Evolutionary conservation across 2,797 vertebrate genomes (phyloP), one percentile per base, ranked within the genome.

Genomic region (Erithacus rubecula): DNA sequence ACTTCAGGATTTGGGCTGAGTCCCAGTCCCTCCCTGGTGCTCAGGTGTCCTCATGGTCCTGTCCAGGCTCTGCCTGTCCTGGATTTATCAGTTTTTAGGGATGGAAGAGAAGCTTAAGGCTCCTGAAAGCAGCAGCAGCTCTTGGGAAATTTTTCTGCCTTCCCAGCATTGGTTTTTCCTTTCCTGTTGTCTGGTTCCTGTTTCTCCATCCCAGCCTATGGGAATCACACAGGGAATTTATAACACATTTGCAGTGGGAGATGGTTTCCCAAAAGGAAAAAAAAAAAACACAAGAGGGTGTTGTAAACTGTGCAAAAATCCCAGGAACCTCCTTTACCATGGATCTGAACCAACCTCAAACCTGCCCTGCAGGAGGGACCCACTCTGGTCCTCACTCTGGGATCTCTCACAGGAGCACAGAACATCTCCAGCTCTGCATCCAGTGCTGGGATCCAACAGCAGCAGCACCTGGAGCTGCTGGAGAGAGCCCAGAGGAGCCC

Each of bases 1-100:
- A 7, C 20, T 26, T 26, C 1, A 11, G 26, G 63, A 32, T 39
- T 20, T 36, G 53, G 27, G 51, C 20, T 0, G 0, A 15, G 59
- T 10, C 46, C 43, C 27, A 32, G 51, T 4, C 23, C 59, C 30
- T 32, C 30, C 0, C 0, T 26, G 63, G 13, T n/a, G 44, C 24
- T 36, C 5, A 1, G 32, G 15, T 51, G 39, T 21, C 8, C n/a
- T 43, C 41, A 0, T 7, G 17, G 44, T 41, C 52, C 37, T 19
- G 41, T 2, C 43, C 20, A 30, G 30, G 39, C 23, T 63, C 49
- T 87, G 56, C 11, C 26, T 75, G 39, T 12, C 41, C 49, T 72
- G 63, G 32, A 9, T 59, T 79, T 34, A 3, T 21, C 68, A 13
- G 10, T 24, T 64, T 36, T 34, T 3, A 36, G 0, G 44, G 30